Evolutionary conservation across 1,140 invertebrate species (phyloP).

Genomic region (Lordiphosa mommai): DNA sequence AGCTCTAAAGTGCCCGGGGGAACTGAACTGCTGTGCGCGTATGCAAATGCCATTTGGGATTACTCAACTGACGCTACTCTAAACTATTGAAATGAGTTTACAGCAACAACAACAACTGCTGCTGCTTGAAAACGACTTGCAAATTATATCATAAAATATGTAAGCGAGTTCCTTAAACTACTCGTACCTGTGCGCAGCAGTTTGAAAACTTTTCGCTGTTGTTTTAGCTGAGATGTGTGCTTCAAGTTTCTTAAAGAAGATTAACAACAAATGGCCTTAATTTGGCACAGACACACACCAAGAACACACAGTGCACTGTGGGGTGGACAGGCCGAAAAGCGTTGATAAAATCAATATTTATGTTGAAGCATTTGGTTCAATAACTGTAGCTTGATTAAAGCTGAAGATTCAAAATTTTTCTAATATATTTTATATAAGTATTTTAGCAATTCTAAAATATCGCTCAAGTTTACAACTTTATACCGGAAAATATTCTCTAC

Average conservation of each 20-base stretch:
- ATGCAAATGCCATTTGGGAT: constrained; percentile 56
- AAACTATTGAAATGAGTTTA: constrained; percentile 50
- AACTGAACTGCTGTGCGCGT: constrained; percentile 5
- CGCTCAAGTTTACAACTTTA: too few species aligned
- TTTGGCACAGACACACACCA: too few species aligned
- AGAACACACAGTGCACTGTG: too few species aligned
- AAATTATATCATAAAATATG: constrained; percentile 67
- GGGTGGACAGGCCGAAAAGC: too few species aligned
- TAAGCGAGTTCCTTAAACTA: neutral
- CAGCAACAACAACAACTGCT: constrained; percentile 33
- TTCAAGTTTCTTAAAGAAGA: neutral
- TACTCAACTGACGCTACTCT: constrained; percentile 25
- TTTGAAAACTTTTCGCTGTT: constrained; percentile 23
- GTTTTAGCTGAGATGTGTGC: neutral
- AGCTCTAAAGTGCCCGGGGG: constrained; percentile 16
- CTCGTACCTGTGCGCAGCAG: neutral
- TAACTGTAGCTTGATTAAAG: too few species aligned
- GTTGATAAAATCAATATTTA: too few species aligned
- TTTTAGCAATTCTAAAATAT: too few species aligned
- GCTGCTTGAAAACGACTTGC: constrained; percentile 48
- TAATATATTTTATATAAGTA: too few species aligned
- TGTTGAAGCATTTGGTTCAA: too few species aligned
- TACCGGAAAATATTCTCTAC: too few species aligned
- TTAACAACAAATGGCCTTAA: too few species aligned
- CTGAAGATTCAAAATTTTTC: too few species aligned